Evolutionary conservation across 2,113 vertebrate genomes (phyloP), one percentile per base, ranked within the genome.

Genomic region (Gorsachius goisagi): DNA sequence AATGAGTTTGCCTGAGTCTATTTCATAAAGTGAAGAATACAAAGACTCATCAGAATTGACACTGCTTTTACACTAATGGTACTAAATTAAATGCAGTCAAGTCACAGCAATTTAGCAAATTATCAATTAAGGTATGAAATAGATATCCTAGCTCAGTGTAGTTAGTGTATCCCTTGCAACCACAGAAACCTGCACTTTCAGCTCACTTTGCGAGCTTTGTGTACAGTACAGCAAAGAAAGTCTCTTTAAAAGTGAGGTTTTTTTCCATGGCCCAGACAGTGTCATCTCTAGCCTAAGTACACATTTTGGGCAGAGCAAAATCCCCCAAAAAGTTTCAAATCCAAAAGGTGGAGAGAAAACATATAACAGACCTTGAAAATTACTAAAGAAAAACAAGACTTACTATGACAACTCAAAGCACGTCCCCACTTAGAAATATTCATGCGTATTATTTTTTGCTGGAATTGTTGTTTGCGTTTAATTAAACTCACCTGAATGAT

Each of bases 401-500:
- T 68, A 30, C 14, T 67, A 33, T 7, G 19, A 63, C 12, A 47
- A 8, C 33, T 55, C 32, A 52, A 79, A 74, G 4, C 4, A 66
- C 80, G 91, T 95, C 19, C 49, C 26, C 24, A n/a, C 5, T 92
- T 55, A 67, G 30, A 59, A 84, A 71, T 72, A 80, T 30, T 71
- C 37, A 77, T 58, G 37, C 2, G 15, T 5, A 9, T 11, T 90
- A 18, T 75, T 89, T 84, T 86, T 64, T 95, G 11, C 62, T 52
- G 28, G 37, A 83, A 59, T 80, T 80, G 7, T 85, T 75, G 41
- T 67, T 88, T 94, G 37, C 8, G 15, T 90, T 90, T 86, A 94
- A 88, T 82, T 85, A 88, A 93, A 81, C 45, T 94, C 21, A 95
- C 56, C 55, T 74, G 72, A 91, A 84, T 39, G 19, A 86, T 84